Base-by-base conservation (phyloP, 2,888 invertebrate genomes). In the Erebia ligea region DNA sequence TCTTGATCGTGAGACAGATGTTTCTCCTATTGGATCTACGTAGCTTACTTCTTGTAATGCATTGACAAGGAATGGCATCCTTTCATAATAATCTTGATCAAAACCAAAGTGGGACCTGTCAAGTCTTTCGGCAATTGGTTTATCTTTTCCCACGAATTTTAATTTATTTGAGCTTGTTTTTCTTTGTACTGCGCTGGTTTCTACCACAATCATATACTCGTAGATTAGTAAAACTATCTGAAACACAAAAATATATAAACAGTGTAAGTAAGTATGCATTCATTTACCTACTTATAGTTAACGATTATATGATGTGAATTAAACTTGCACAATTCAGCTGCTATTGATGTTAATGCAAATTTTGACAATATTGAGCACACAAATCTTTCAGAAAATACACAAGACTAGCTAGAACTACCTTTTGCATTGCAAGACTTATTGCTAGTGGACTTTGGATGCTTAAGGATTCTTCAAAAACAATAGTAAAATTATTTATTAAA, bases 211-310 rank as follows among this genome's bases (percentile, higher is more conserved):
- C 80, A 87, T 84, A 80, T 92, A 91, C 82, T 93, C 93, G 85
- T 91, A 93, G 87, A 92, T 91, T 76, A 93, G 90, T 86, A 93
- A 86, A 88, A 92, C 90, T 86, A 90, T 87, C 92, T 93, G 91
- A 68, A 92, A 91, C 78, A 80, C 80, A 68, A 68, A 68, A 66
- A 45, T 40, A 57, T 34, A 25, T 25, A n/a, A 40, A 42, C 17
- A 25, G 21, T 57, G 1, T 57, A 57, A 15, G 2, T 21, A 57
- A 15, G 2, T 21, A 57, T 10, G 10, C 19, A 17, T 52, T 52
- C 5, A 17, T 34, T 34, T 6, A 34, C 34, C 6, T 54, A 19
- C 10, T 3, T 5, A 19, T 19, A 9, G 54, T 19, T 54, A 17
- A 17, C 10, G 19, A 10, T 3, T 17, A 9, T 5, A 19, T 34